A percentile compares a stretch with the other conserved stretches of the same genome.
These are phyloP conservation scores for Heliornis fulica DNA, from an alignment of 2,113 vertebrate genomes.

Conservation along the genomic window DNA sequence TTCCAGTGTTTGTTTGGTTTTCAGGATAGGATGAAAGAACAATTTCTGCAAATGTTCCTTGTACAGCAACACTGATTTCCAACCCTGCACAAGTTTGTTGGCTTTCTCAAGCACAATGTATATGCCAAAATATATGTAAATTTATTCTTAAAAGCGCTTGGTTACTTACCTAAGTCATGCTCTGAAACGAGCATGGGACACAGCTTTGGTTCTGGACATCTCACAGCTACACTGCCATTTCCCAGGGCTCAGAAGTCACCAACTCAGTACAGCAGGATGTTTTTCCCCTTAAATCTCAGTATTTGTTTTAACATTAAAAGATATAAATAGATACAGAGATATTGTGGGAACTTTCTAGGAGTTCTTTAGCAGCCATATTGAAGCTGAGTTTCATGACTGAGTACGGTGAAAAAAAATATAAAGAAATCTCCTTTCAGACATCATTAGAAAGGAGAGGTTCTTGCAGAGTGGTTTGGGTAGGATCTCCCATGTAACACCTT, in stretches of 20 bases:
- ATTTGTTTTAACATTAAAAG: not conserved
- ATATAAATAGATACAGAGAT: not conserved
- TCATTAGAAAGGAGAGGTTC: too few relatives aligned
- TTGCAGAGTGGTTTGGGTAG: not conserved
- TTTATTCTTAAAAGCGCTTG: not conserved
- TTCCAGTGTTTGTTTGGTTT: not conserved
- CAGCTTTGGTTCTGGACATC: not conserved
- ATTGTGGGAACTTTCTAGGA: not conserved
- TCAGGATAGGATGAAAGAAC: not conserved
- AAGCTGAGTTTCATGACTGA: not conserved
- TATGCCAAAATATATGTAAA: not conserved
- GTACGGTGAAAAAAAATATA: not conserved
- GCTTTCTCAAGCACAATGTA: not conserved
- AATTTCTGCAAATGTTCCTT: not conserved
- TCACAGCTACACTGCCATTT: not conserved
- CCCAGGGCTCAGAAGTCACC: not conserved
- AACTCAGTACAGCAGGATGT: not conserved
- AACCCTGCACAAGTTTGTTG: not conserved
- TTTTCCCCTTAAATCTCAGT: not conserved
- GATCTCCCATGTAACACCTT: not conserved
- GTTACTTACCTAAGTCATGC: not conserved
- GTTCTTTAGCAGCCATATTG: not conserved
- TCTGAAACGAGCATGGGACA: not conserved
- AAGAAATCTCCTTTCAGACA: not conserved
- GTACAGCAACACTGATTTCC: not conserved